phyloP scores from a whole-genome alignment of 2,113 vertebrate species.

The Mesembrinibis cayennensis region DNA sequence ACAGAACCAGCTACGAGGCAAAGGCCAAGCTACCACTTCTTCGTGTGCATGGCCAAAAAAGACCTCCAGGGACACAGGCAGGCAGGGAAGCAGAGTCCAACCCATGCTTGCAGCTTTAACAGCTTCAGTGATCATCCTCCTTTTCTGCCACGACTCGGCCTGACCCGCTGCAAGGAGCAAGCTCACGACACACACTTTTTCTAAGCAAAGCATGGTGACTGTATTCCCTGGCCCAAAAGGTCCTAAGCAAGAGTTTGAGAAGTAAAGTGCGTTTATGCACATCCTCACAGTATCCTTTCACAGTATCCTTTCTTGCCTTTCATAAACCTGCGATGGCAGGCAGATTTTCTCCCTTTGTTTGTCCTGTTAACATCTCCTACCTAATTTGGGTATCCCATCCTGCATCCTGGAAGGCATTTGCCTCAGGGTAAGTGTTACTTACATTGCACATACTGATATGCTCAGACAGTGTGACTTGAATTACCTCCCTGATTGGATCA shows the following conservation, averaged over 20 bases:
- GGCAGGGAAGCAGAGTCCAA: neutral
- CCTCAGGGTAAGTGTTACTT: neutral
- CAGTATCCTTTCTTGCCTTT: neutral
- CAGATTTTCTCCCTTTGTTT: neutral
- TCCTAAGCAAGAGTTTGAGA: neutral
- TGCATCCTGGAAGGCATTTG: neutral
- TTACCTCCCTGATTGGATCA: neutral
- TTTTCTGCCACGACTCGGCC: neutral
- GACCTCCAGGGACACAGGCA: neutral
- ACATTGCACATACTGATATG: neutral
- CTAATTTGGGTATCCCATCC: neutral
- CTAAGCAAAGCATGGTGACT: neutral
- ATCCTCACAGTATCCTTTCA: neutral
- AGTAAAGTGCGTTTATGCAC: neutral
- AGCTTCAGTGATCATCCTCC: neutral
- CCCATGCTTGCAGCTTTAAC: neutral
- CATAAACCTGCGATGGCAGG: neutral
- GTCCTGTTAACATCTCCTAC: neutral
- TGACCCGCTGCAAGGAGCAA: accelerated
- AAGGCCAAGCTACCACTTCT: neutral
- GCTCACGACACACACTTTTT: neutral
- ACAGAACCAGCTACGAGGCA: neutral
- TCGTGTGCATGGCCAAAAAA: neutral
- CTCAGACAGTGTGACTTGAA: neutral
- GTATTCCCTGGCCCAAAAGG: neutral